These are phyloP conservation scores for Physocephala rufipes DNA, from an alignment of 2,888 invertebrate genomes.

Conservation along the genomic window DNA sequence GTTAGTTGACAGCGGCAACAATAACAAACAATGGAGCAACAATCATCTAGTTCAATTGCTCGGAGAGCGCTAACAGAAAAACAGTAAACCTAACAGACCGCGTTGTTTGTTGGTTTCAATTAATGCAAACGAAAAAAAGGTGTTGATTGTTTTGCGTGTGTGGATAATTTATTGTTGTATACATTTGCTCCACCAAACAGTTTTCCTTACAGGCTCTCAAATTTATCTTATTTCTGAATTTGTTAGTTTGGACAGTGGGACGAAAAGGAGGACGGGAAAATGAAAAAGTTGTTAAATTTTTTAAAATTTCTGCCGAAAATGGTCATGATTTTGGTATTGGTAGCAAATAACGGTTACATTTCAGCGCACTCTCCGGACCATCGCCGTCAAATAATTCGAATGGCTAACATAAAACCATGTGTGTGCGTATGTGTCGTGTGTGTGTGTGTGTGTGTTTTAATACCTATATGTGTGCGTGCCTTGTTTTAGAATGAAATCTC, in stretches of 20 bases:
- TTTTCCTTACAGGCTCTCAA: constrained; percentile 31
- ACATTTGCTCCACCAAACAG: constrained; percentile 14
- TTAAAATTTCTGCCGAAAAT: no score
- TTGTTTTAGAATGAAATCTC: no score
- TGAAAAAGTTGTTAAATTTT: no score
- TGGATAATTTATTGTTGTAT: not conserved
- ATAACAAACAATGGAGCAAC: no score
- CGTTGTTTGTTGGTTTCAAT: not conserved
- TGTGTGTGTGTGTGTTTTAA: not conserved
- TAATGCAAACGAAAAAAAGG: not conserved
- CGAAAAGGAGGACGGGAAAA: not conserved
- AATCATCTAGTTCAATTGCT: no score
- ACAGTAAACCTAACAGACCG: no score
- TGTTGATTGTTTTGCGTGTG: no score
- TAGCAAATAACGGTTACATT: not conserved
- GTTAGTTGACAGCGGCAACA: no score
- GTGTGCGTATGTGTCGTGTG: not conserved
- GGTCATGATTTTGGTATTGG: no score
- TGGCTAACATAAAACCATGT: not conserved
- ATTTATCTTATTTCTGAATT: not conserved
- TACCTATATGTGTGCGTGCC: no score
- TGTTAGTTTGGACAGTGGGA: constrained; percentile 22
- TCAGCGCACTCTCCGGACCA: not conserved
- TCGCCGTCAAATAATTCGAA: not conserved
- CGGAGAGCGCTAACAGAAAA: no score